Base-by-base conservation (phyloP, 1,140 invertebrate species). In the Magallana gigas region DNA sequence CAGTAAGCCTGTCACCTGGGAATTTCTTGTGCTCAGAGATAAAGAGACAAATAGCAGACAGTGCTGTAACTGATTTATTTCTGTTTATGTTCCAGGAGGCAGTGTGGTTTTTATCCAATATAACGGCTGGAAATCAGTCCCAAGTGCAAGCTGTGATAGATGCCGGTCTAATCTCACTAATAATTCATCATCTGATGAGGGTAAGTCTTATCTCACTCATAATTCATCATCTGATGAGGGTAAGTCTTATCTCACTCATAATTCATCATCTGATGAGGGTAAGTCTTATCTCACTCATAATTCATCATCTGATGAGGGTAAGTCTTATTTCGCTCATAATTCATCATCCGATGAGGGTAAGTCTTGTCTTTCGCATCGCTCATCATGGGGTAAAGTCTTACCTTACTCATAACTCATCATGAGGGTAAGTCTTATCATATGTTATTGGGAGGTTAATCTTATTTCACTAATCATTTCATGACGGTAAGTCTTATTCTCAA, bases 91-190 rank as follows among this genome's bases (percentile, higher is more conserved):
- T 95, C 11, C 92, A 96, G 94, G 99, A 99, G 96, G 98, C 99
- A 18, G 98, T 99, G 8, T 99, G 99, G 99, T 99, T 99, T 95
- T 95, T 99, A 62, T 99, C 98, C 0, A 99, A 99, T 95, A 98
- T 99, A 59, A 99, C 99, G 89, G 99, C 99, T 57, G 99, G 99
- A 84, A 99, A 99, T 95, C 97, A 98, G 92, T 96, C 97, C 12
- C 99, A 99, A 96, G 98, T 99, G 16, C 98, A 99, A 95, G 97
- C 98, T 64, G 99, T 99, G 16, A 98, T 99, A 86, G 98, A 99
- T 95, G 98, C 98, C 57, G 97, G 97, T 1, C 96, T 99, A 18
- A 96, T 99, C 92, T 98, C 98, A 36, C 96, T 98, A 93, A 98
- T 99, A 84, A 99, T 99, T 91, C 96, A 97, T 90, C 98, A 99